Conservation (phyloP, 2,797 vertebrate genomes). For the Dicrostonyx torquatus region DNA sequence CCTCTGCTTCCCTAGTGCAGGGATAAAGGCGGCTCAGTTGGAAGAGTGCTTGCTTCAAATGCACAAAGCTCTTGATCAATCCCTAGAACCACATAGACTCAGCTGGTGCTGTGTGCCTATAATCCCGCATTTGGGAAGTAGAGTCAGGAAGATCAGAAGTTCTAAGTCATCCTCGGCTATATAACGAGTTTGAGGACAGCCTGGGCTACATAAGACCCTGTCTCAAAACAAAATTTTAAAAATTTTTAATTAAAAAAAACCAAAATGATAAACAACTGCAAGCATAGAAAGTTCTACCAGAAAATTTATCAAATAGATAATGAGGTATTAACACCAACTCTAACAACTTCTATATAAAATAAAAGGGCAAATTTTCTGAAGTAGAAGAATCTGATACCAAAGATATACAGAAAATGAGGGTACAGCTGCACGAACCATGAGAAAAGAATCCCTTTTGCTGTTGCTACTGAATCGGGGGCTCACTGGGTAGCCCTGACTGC, state of each 20-base stretch:
- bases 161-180: neutral
- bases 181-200: neutral
- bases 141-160: neutral
- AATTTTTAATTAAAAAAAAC: neutral
- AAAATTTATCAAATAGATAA: neutral
- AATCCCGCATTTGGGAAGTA: neutral
- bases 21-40: neutral
- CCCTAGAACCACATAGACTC: neutral
- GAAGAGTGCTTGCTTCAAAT: no score
- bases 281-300: neutral
- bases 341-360: neutral
- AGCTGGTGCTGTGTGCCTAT: neutral
- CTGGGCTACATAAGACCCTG: neutral
- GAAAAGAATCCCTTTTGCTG: neutral
- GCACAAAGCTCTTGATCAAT: neutral
- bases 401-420: neutral
- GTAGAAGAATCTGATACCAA: neutral
- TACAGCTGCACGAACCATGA: neutral
- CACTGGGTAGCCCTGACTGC: neutral
- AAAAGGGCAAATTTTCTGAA: constrained; percentile 11
- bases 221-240: neutral
- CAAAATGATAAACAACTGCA: neutral
- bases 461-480: neutral
- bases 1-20: no score
- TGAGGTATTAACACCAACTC: neutral